Evolutionary conservation across 2,888 invertebrate species (phyloP), one percentile per base, ranked within the genome.

Genomic region (Epinotia brunnichana): DNA sequence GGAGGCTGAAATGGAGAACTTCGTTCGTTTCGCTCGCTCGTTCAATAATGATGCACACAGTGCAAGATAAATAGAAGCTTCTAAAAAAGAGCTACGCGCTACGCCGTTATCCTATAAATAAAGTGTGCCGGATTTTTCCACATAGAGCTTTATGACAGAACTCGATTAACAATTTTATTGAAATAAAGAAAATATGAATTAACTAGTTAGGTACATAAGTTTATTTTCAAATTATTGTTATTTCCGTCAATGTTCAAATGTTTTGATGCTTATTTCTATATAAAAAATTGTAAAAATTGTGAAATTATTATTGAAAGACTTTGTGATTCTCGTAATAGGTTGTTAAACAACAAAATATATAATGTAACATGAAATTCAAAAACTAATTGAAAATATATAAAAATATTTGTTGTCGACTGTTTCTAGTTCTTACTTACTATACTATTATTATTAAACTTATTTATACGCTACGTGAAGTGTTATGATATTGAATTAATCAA

Each of bases 261-360:
- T 41, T 17, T 67, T 61, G 13, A 54, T 70, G 70, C 64, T 70
- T 74, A 54, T 66, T 66, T 63, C 24, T 53, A 61, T 53, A 64
- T 51, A 67, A 62, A 63, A 29, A 67, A 56, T 68, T 74, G 57
- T 67, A 70, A 63, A 64, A 56, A 66, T 66, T 57, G 21, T 19
- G 13, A 51, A 66, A 60, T 66, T 66, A 61, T 62, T 70, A 74
- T 74, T 73, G 69, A 73, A 64, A 73, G 73, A 73, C 73, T 73
- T 69, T 73, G 73, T 73, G 73, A 73, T 73, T 73, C 39, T 63
- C 53, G 39, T 29, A 66, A 57, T 73, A 73, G 67, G 73, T 73
- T 73, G 73, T 73, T 63, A 63, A 63, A 73, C 73, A 73, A 73
- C 73, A 73, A 17, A 67, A 53, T 63, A 60, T 67, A 48, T 56